Percentiles rank a stretch among this genome's conserved stretches.
Evolutionary conservation across 2,888 invertebrate genomes (phyloP).

Genomic region (Bhutanitis thaidina): DNA sequence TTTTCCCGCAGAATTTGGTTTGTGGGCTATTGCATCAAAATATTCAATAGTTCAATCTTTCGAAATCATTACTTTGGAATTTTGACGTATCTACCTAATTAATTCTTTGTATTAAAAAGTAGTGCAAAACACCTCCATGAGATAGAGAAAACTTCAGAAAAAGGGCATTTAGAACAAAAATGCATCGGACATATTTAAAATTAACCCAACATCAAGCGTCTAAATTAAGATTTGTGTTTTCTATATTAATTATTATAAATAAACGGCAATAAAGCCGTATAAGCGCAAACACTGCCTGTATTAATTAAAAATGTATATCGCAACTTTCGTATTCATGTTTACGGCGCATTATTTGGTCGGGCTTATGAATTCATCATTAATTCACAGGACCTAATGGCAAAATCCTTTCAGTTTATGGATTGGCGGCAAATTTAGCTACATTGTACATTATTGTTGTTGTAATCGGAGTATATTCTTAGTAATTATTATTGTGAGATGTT

Average conservation of each 20-base stretch:
- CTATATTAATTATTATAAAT: background rate
- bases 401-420: constrained; percentile 32
- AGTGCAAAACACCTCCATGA: too few relatives aligned
- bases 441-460: constrained; percentile 20
- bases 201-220: background rate
- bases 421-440: constrained; percentile 27
- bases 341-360: constrained; percentile 21
- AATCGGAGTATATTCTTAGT: background rate
- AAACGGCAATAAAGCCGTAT: constrained; percentile 9
- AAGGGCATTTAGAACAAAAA: too few relatives aligned
- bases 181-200: too few relatives aligned
- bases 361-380: constrained; percentile 33
- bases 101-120: too few relatives aligned
- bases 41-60: too few relatives aligned
- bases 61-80: too few relatives aligned
- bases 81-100: too few relatives aligned
- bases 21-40: too few relatives aligned
- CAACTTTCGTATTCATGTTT: constrained; percentile 23
- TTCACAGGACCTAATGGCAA: constrained; percentile 37
- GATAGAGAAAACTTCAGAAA: too few relatives aligned
- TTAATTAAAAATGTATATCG: constrained; percentile 18
- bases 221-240: background rate
- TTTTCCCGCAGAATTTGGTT: too few relatives aligned
- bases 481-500: too few relatives aligned
- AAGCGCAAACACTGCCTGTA: constrained; percentile 9